Base-by-base conservation (phyloP, 35 echinoderm and acorn worm genomes). In the Heliocidaris erythrogramma region DNA sequence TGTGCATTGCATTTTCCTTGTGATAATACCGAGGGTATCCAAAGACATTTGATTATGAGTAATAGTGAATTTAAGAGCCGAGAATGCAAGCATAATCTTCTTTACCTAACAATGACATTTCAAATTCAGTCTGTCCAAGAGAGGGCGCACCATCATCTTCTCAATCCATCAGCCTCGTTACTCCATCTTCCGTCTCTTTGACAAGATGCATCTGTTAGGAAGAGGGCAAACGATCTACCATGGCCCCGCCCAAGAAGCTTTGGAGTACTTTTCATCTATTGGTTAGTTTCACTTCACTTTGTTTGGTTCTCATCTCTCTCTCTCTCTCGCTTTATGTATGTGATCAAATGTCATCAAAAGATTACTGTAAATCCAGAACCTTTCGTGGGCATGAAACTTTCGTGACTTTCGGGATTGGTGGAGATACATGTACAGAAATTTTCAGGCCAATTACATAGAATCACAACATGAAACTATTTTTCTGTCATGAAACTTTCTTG, bases 121-220 rank as follows among this genome's bases (percentile, higher is more conserved):
- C 6, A 13, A 52, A 27, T 32, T 8, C 27, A 97, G 98, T 17
- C 94, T 99, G 60, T 95, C 98, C 6, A 96, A 86, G 86, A 94
- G 95, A 85, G 97, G 97, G 30, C 96, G 97, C 13, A 97, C 96
- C 30, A 95, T 98, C 85, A 96, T 98, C 42, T 97, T 98, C 69
- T 98, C 97, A 0, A 98, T 98, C 69, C 97, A 98, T 60, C 97
- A 98, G 85, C 97, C 97, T 24, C 93, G 97, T 16, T 98, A 94
- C 86, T 94, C 95, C 12, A 98, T 98, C 92, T 98, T 95, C 61
- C 88, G 96, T 14, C 94, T 98, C 21, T 98, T 98, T 95, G 97
- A 98, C 65, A 95, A 94, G 48, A 59, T 98, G 49, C 97, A 98
- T 92, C 95, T 98, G 13, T 53, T 98, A 32, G 92, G 93, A 12